These are phyloP conservation scores for Tyrannus savana DNA, from an alignment of 2,113 vertebrate genomes.

Conservation along the genomic window DNA sequence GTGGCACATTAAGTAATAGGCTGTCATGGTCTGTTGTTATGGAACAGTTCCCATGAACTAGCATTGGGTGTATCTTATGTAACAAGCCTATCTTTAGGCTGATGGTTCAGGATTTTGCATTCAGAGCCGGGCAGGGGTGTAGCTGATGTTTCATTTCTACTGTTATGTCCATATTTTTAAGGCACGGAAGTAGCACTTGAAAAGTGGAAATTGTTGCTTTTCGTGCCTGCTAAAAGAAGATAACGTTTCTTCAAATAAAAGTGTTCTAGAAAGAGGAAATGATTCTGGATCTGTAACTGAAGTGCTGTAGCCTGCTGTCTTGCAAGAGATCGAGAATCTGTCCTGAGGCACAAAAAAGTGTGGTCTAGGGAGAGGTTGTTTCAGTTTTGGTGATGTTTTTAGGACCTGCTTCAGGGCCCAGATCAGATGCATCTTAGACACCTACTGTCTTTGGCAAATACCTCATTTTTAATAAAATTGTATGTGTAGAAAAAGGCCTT, in stretches of 20 bases:
- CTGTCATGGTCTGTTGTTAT: slow-evolving; percentile 19
- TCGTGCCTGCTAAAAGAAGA: not conserved
- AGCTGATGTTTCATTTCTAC: not conserved
- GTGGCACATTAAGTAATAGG: slow-evolving; percentile 24
- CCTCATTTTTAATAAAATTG: slow-evolving; percentile 46
- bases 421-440: slow-evolving; percentile 45
- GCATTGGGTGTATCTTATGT: not conserved
- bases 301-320: not conserved
- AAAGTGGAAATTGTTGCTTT: not conserved
- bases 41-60: slow-evolving; percentile 29
- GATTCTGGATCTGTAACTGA: not conserved
- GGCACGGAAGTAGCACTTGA: not conserved
- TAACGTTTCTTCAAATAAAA: not conserved
- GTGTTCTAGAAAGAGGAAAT: not conserved
- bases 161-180: not conserved
- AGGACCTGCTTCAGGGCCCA: not conserved
- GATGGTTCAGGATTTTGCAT: not conserved
- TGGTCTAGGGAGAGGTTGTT: not conserved
- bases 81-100: not conserved
- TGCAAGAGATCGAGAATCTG: not conserved
- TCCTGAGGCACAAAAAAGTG: not conserved
- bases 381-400: slow-evolving; percentile 24
- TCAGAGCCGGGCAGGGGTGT: not conserved
- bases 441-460: slow-evolving; percentile 40
- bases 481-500: not conserved